These are phyloP conservation scores for Adelosebastes latens DNA, from an alignment of 2,797 vertebrate species.

Conservation along the genomic window DNA sequence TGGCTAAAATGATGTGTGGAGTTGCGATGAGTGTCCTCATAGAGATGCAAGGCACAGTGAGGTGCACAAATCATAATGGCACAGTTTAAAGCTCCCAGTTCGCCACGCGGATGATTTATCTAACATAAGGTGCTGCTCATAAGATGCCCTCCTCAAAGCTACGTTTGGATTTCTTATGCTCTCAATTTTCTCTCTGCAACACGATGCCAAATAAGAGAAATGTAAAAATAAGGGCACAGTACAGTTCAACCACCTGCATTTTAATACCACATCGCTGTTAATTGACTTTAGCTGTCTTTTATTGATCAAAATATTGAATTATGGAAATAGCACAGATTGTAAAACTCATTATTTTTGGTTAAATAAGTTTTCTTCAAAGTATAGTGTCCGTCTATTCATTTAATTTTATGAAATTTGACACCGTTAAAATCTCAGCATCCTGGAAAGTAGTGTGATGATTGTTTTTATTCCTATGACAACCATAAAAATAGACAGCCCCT, in stretches of 20 bases:
- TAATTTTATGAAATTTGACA: background rate
- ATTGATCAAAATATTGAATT: background rate
- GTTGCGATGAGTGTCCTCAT: conserved; percentile 2
- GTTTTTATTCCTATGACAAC: background rate
- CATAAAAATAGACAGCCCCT: background rate
- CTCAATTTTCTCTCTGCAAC: background rate
- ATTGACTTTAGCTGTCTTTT: background rate
- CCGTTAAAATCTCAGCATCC: background rate
- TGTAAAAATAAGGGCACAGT: background rate
- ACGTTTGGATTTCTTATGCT: background rate
- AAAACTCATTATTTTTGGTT: background rate
- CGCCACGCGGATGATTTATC: conserved; percentile 20
- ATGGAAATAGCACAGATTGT: background rate
- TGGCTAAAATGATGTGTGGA: conserved; percentile 38
- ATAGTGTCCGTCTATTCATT: background rate
- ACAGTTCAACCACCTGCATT: background rate
- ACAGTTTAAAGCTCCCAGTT: conserved; percentile 5
- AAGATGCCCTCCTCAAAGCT: background rate
- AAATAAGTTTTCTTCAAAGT: background rate
- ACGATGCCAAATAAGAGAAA: background rate
- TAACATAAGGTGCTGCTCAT: background rate
- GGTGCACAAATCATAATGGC: conserved; percentile 16
- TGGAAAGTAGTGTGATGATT: background rate
- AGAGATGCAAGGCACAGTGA: conserved; percentile 2
- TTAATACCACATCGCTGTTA: background rate